Conservation (phyloP, 2,797 vertebrate genomes). For the Sebastes minor region DNA sequence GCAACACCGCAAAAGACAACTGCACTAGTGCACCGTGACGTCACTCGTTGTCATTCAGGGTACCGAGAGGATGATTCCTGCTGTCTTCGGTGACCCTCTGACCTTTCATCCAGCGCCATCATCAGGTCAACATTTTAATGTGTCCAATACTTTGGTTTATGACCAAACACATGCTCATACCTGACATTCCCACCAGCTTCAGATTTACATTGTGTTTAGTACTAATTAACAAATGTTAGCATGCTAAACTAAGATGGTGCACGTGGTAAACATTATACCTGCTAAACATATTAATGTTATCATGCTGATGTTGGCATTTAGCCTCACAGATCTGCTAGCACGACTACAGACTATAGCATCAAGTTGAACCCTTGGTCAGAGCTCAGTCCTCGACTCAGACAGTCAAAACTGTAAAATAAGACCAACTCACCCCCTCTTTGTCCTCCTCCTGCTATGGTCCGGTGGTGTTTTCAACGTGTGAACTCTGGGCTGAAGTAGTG, state of each 20-base stretch:
- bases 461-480: slow-evolving; percentile 3
- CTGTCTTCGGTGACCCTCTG: not conserved
- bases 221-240: not conserved
- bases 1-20: too few relatives aligned
- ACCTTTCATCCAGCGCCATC: not conserved
- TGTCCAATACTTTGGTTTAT: not conserved
- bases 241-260: not conserved
- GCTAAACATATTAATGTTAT: not conserved
- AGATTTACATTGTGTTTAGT: not conserved
- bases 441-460: slow-evolving; percentile 11
- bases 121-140: not conserved
- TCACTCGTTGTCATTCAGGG: not conserved
- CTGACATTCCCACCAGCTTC: not conserved
- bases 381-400: not conserved
- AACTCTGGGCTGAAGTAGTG: slow-evolving; percentile 14
- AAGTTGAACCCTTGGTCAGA: not conserved
- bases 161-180: not conserved
- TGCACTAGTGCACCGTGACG: too few relatives aligned
- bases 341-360: not conserved
- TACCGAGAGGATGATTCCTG: not conserved
- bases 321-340: not conserved
- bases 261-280: not conserved
- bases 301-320: not conserved
- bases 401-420: not conserved
- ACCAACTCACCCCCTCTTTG: slow-evolving; percentile 13